Percentiles rank a stretch among this genome's conserved stretches.
These are phyloP conservation scores for Pelvicachromis taeniatus DNA, from an alignment of 2,113 vertebrate species.

Conservation along the genomic window DNA sequence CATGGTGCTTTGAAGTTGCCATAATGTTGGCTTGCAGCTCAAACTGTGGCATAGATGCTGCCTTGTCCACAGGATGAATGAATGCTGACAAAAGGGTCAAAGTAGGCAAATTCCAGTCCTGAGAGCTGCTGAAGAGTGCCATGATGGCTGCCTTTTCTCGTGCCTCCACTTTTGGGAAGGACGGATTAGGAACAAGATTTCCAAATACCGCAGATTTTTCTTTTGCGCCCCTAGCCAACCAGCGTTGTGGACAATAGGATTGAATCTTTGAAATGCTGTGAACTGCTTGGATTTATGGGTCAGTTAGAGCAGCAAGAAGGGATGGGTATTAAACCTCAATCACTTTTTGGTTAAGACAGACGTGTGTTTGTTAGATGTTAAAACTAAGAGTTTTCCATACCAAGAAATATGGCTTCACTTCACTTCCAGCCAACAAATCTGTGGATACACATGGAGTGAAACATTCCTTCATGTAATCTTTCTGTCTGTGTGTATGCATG, in stretches of 20 bases:
- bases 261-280: background rate
- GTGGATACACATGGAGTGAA: background rate
- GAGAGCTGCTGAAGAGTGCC: slow-evolving; percentile 25
- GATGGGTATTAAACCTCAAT: background rate
- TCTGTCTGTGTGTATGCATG: background rate
- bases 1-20: slow-evolving; percentile 65
- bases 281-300: background rate
- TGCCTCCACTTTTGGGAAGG: slow-evolving; percentile 9
- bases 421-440: background rate
- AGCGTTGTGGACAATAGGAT: background rate
- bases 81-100: slow-evolving; percentile 61
- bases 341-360: background rate
- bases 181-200: slow-evolving; percentile 39
- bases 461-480: background rate
- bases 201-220: slow-evolving; percentile 15
- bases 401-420: background rate
- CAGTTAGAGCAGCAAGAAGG: background rate
- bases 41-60: slow-evolving; percentile 61
- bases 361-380: background rate
- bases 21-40: slow-evolving; percentile 68
- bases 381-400: background rate
- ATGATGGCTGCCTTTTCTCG: slow-evolving; percentile 7
- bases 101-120: slow-evolving; percentile 32
- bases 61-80: slow-evolving; percentile 70
- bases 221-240: slow-evolving; percentile 19